A percentile compares a stretch with the other conserved stretches of the same genome.
phyloP scores from a whole-genome alignment of 1,140 invertebrate genomes.

The Bombus sylvicola region DNA sequence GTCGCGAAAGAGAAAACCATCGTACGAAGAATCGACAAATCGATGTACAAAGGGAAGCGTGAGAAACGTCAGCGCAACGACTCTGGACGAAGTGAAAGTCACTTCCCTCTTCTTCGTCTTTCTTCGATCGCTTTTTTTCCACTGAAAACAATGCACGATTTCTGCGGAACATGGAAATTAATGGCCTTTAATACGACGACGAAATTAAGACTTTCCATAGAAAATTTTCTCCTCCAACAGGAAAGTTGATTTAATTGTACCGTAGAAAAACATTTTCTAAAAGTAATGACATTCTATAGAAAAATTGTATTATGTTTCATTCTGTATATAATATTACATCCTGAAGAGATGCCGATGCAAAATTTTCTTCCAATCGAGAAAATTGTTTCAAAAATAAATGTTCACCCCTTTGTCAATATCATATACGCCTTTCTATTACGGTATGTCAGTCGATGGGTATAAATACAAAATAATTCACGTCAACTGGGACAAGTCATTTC shows the following conservation, averaged over 20 bases:
- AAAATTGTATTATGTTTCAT: too few relatives aligned
- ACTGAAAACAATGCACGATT: background rate
- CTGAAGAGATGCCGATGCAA: background rate
- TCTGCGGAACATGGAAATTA: background rate
- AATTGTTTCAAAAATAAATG: background rate
- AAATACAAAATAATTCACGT: too few relatives aligned
- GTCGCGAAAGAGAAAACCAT: slow-evolving; percentile 21
- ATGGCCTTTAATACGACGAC: too few relatives aligned
- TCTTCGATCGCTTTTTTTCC: slow-evolving; percentile 25
- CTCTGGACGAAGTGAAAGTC: slow-evolving; percentile 53
- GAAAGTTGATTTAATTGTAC: background rate
- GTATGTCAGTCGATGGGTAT: too few relatives aligned
- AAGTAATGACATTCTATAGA: too few relatives aligned
- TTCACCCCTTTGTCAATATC: too few relatives aligned
- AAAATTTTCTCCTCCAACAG: background rate
- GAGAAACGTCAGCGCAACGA: slow-evolving; percentile 48
- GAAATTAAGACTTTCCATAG: background rate
- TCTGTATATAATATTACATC: too few relatives aligned
- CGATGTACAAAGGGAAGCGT: slow-evolving; percentile 53
- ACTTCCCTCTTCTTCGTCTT: slow-evolving; percentile 5
- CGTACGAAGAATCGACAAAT: background rate
- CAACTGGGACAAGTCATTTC: too few relatives aligned
- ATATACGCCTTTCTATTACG: too few relatives aligned
- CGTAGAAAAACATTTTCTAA: too few relatives aligned
- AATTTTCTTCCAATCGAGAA: background rate